These are phyloP conservation scores for Sebastiscus tertius DNA, from an alignment of 2,797 vertebrate species.

Conservation along the genomic window DNA sequence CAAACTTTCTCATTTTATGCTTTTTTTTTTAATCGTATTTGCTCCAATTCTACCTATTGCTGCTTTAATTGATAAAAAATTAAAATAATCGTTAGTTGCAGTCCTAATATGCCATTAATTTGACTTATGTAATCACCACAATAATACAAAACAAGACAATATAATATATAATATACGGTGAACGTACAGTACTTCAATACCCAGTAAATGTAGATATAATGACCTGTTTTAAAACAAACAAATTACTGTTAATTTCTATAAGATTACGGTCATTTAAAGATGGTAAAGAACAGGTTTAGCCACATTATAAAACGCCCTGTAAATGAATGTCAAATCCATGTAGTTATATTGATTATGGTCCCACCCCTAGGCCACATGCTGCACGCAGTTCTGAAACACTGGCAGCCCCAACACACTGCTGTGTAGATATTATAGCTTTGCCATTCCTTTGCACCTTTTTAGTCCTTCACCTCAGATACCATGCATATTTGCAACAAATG, in stretches of 20 bases:
- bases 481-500: not conserved
- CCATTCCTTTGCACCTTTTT: not conserved
- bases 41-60: too few relatives aligned
- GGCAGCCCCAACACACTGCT: not conserved
- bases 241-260: not conserved
- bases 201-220: not conserved
- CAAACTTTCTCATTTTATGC: too few relatives aligned
- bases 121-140: not conserved
- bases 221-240: not conserved
- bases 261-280: not conserved
- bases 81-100: too few relatives aligned
- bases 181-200: not conserved
- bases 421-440: not conserved
- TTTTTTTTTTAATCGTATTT: too few relatives aligned
- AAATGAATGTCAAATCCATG: not conserved
- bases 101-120: not conserved
- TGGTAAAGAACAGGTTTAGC: not conserved
- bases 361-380: not conserved
- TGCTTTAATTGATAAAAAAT: too few relatives aligned
- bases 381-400: not conserved
- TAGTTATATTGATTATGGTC: not conserved
- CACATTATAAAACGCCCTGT: not conserved
- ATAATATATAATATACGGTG: not conserved
- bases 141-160: not conserved
- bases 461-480: not conserved